Percentiles rank a stretch among this genome's conserved stretches.
These are phyloP conservation scores for Irena cyanogastra DNA, from an alignment of 2,113 vertebrate genomes.

Conservation along the genomic window DNA sequence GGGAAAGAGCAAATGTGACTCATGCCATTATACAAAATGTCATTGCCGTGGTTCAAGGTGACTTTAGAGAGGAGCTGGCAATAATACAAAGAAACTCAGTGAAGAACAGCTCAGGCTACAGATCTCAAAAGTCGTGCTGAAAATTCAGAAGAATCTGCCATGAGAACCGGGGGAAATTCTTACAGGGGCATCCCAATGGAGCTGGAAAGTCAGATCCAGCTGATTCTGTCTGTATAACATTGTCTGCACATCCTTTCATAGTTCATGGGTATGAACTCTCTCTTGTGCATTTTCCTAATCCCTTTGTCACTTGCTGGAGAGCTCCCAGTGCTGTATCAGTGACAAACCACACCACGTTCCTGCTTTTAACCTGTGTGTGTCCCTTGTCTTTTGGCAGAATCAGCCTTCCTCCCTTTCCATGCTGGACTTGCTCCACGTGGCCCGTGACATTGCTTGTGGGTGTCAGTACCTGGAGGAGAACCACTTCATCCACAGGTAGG, in stretches of 20 bases:
- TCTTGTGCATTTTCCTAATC: not conserved
- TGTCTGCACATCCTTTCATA: not conserved
- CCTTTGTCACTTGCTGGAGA: not conserved
- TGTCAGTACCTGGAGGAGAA: slow-evolving; percentile 98
- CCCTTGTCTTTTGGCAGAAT: slow-evolving; percentile 72
- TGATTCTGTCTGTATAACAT: not conserved
- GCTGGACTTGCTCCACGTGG: slow-evolving; percentile 93
- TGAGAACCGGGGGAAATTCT: not conserved
- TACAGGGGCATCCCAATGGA: not conserved
- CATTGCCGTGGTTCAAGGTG: slow-evolving; percentile 12
- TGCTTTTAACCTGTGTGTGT: not conserved
- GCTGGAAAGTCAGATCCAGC: not conserved
- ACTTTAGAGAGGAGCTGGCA: not conserved
- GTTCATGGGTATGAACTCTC: not conserved
- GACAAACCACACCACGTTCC: accelerated
- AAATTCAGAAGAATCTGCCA: not conserved
- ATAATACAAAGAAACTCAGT: not conserved
- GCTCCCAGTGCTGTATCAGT: accelerated
- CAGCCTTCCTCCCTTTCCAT: slow-evolving; percentile 91
- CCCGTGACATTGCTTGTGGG: slow-evolving; percentile 93
- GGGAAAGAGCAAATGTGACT: slow-evolving; percentile 38
- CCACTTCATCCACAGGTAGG: slow-evolving; percentile 97
- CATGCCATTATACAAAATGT: slow-evolving; percentile 21
- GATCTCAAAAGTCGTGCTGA: not conserved
- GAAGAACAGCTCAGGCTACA: not conserved